phyloP scores from a whole-genome alignment of 1,140 invertebrate species.

The Phymorhynchus buccinoides region DNA sequence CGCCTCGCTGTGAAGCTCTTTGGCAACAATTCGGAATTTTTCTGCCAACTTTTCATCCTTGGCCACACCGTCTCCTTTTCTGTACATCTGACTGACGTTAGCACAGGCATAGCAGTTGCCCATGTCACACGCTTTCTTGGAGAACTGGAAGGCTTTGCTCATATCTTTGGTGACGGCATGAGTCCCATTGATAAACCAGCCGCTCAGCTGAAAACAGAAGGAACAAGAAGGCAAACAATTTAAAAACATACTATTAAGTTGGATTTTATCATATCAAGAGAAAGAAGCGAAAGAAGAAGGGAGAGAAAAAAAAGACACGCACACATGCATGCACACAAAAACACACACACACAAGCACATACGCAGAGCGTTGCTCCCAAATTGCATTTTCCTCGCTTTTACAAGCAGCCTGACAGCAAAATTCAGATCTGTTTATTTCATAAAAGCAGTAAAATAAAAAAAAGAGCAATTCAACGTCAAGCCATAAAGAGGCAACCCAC shows the following conservation, averaged over 20 bases:
- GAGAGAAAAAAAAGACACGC: no score
- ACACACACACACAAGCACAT: no score
- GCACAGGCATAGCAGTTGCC: conserved; percentile 88
- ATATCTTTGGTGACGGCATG: conserved; percentile 79
- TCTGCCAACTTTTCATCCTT: conserved; percentile 82
- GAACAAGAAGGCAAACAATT: neutral
- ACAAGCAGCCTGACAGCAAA: no score
- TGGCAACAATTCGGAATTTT: conserved; percentile 81
- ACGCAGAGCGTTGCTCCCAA: no score
- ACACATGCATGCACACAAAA: no score
- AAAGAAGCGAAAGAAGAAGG: no score
- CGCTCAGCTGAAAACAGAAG: conserved; percentile 76
- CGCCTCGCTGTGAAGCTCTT: conserved; percentile 81
- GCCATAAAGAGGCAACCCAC: no score
- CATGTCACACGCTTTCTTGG: conserved; percentile 84
- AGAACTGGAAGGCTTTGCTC: conserved; percentile 83
- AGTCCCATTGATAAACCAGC: conserved; percentile 82
- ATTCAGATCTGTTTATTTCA: no score
- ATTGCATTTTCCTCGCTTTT: no score
- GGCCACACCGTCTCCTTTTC: conserved; percentile 78
- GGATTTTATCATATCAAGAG: no score
- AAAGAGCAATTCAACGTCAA: no score
- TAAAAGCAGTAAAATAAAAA: no score
- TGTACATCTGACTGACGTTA: conserved; percentile 89
- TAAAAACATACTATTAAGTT: conserved; percentile 26